Evolutionary conservation across 2,797 vertebrate species (phyloP).

Genomic region (Leptoclinus maculatus): DNA sequence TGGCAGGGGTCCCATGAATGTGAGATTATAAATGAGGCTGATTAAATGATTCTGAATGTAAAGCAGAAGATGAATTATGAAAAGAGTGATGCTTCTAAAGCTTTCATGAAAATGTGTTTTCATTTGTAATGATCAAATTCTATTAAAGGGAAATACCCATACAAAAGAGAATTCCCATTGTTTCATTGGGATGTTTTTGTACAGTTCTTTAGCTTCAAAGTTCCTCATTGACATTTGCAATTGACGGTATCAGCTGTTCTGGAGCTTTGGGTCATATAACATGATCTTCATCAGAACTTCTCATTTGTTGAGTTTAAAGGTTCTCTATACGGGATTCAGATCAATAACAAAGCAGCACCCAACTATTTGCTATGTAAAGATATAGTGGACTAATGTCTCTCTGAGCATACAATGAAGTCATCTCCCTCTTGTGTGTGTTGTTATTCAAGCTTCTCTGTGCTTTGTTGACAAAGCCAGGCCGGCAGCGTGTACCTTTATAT

Average conservation of each 20-base stretch:
- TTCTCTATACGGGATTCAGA: not conserved
- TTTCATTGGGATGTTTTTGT: not conserved
- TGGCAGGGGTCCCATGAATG: not conserved
- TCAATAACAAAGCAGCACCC: not conserved
- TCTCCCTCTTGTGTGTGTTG: too few species aligned
- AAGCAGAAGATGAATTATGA: not conserved
- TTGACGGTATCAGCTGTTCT: not conserved
- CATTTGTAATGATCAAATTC: not conserved
- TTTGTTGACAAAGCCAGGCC: not conserved
- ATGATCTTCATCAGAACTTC: not conserved
- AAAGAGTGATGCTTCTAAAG: not conserved
- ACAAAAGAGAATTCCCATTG: not conserved
- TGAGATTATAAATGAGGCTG: not conserved
- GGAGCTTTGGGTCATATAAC: not conserved
- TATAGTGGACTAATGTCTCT: too few species aligned
- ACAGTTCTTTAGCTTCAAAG: not conserved
- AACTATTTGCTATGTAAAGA: too few species aligned
- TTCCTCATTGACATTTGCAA: not conserved
- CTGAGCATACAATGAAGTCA: too few species aligned
- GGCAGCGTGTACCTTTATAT: not conserved
- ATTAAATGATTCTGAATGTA: constrained; percentile 6
- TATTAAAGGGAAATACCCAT: not conserved
- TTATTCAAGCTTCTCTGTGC: not conserved
- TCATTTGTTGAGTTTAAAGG: not conserved
- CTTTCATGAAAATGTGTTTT: not conserved